Percentiles rank a stretch among this genome's conserved stretches.
phyloP scores from a whole-genome alignment of 2,888 invertebrate genomes.

The Polydrusus cervinus region DNA sequence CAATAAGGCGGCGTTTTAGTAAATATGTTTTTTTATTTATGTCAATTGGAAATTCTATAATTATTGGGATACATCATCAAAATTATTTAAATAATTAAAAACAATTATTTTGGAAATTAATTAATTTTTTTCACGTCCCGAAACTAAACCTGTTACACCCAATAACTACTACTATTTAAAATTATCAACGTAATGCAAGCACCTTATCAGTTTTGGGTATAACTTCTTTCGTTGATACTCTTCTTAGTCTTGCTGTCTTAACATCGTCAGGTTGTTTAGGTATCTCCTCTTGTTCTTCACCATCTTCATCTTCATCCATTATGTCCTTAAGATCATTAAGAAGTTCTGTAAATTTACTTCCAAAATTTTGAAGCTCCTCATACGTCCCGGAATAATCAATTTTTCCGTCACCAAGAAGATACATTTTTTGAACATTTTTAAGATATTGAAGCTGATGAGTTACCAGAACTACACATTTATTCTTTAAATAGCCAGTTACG shows the following conservation, averaged over 20 bases:
- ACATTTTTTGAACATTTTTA: constrained; percentile 73
- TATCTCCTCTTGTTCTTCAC: constrained; percentile 61
- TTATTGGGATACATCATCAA: too few relatives aligned
- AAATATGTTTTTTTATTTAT: too few relatives aligned
- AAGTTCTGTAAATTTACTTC: constrained; percentile 81
- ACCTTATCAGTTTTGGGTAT: constrained; percentile 56
- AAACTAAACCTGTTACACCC: too few relatives aligned
- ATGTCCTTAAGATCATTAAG: constrained; percentile 46
- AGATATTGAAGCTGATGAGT: constrained; percentile 83
- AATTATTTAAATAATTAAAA: too few relatives aligned
- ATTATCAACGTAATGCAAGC: neutral
- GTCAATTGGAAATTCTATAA: too few relatives aligned
- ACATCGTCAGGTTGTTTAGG: constrained; percentile 17
- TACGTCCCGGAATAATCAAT: constrained; percentile 79
- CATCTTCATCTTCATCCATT: constrained; percentile 57
- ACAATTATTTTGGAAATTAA: too few relatives aligned
- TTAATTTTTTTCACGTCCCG: too few relatives aligned
- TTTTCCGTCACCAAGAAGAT: constrained; percentile 74
- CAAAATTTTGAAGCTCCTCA: constrained; percentile 80
- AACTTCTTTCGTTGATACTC: constrained; percentile 49
- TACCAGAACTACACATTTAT: constrained; percentile 82
- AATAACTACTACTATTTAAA: neutral
- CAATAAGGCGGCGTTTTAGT: too few relatives aligned
- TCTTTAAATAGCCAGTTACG: constrained; percentile 76
- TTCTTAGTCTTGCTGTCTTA: constrained; percentile 46